Percentiles rank a stretch among this genome's conserved stretches.
Conservation (phyloP, 2,113 vertebrate species). For the Platichthys flesus region DNA sequence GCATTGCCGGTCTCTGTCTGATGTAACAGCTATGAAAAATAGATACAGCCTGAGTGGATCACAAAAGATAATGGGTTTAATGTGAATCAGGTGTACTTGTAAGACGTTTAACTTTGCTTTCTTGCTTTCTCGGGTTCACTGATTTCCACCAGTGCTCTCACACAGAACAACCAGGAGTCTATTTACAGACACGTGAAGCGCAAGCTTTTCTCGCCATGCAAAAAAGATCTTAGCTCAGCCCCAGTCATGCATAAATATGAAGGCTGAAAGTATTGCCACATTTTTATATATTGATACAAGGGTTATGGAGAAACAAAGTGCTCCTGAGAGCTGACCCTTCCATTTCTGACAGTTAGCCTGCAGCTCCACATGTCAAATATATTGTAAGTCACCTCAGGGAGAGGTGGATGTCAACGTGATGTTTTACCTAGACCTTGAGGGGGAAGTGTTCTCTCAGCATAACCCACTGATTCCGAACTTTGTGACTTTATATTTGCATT, state of each 20-base stretch:
- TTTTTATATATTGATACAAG: slow-evolving; percentile 70
- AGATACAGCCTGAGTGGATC: slow-evolving; percentile 55
- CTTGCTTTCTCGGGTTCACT: slow-evolving; percentile 62
- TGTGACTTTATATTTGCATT: slow-evolving; percentile 41
- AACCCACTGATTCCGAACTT: slow-evolving; percentile 49
- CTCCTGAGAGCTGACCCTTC: slow-evolving; percentile 58
- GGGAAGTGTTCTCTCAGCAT: slow-evolving; percentile 37
- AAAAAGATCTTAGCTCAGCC: slow-evolving; percentile 52
- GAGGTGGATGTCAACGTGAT: slow-evolving; percentile 40
- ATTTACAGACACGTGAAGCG: slow-evolving; percentile 64
- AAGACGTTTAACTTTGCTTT: slow-evolving; percentile 63
- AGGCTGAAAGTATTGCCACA: slow-evolving; percentile 58
- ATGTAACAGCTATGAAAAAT: slow-evolving; percentile 70
- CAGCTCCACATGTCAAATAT: slow-evolving; percentile 67
- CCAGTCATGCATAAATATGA: slow-evolving; percentile 78
- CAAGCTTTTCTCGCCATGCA: slow-evolving; percentile 63
- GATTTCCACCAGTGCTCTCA: slow-evolving; percentile 50
- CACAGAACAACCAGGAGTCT: slow-evolving; percentile 53
- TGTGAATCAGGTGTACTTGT: slow-evolving; percentile 77
- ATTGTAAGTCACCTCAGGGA: slow-evolving; percentile 37
- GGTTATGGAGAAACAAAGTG: slow-evolving; percentile 59
- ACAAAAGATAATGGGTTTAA: slow-evolving; percentile 76
- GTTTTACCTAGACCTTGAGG: slow-evolving; percentile 41
- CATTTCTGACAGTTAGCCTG: slow-evolving; percentile 62
- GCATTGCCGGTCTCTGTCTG: slow-evolving; percentile 27